Evolutionary conservation across 1,140 invertebrate genomes (phyloP).

Genomic region (Tenebrio molitor): DNA sequence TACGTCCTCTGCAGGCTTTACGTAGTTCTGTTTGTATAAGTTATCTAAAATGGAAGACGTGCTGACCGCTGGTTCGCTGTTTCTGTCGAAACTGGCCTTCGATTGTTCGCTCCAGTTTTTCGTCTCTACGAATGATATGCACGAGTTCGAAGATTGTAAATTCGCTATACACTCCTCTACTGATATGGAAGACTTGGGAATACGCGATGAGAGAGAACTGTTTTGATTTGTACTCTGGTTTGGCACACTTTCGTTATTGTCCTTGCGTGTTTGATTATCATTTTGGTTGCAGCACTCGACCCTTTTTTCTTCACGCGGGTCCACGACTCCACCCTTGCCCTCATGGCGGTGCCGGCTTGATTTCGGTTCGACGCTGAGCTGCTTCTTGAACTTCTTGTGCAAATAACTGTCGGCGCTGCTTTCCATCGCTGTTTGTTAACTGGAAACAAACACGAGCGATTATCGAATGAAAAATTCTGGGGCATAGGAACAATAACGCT

Average conservation of each 20-base stretch:
- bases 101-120: conserved; percentile 51
- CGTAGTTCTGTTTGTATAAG: conserved; percentile 50
- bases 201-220: conserved; percentile 38
- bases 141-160: conserved; percentile 58
- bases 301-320: conserved; percentile 64
- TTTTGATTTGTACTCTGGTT: conserved; percentile 59
- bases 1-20: conserved; percentile 46
- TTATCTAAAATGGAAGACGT: conserved; percentile 61
- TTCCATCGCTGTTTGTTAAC: conserved; percentile 61
- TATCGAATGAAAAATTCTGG: too few species aligned
- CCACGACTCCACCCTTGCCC: conserved; percentile 52
- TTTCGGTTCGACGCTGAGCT: conserved; percentile 74
- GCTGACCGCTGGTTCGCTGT: conserved; percentile 50
- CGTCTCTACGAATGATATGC: conserved; percentile 63
- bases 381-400: conserved; percentile 93
- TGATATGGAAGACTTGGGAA: conserved; percentile 66
- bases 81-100: conserved; percentile 61
- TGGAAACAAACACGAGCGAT: conserved; percentile 53
- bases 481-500: too few species aligned
- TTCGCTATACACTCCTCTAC: conserved; percentile 54
- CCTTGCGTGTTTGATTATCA: conserved; percentile 65
- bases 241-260: conserved; percentile 65
- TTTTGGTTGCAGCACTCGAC: conserved; percentile 65
- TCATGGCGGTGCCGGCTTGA: conserved; percentile 59
- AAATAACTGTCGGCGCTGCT: conserved; percentile 84